Base-by-base conservation (phyloP, 1,140 invertebrate genomes). In the Tetranychus urticae region DNA sequence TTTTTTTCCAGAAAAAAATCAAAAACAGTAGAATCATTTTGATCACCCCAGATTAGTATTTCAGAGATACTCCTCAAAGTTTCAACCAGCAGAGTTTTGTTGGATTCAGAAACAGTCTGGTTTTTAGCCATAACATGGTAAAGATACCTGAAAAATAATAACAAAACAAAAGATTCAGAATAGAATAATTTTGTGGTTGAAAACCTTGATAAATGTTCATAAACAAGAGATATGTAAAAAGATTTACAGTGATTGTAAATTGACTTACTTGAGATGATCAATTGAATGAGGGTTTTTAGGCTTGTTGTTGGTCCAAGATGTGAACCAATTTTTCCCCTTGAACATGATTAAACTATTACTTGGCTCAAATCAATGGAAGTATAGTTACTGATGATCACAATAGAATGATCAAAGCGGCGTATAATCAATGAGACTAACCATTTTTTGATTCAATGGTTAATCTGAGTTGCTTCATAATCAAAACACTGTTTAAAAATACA, bases 1-100 rank as follows among this genome's bases (percentile, higher is more conserved):
- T 98, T 97, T 72, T 97, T 96, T 73, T 99, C 94, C 68, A 99
- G 74, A 71, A 98, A 98, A 72, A 96, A 97, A 93, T 98, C 94
- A 78, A 99, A 98, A 39, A 99, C 92, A 63, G 89, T 86, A 64
- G 89, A 90, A 73, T 97, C 96, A 82, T 99, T 98, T 76, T 98
- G 94, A 76, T 99, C 96, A 36, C 96, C 94, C 94, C 96, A 99
- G 71, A 99, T 98, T 10, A 99, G 76, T 70, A 99, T 98, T 77
- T 99, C 94, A 33, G 94, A 90, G 68, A 98, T 97, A 47, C 88
- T 93, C 65, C 92, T 77, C 57, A 98, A 74, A 0, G 90, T 96
- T 76, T 99, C 94, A 13, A 98, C 92, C n/a, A 99, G 73, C 14
- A 97, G 77, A 36, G 86, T 83, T 66, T 87, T 79, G 71, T 99